Evolutionary conservation across 2,797 vertebrate species (phyloP).

Genomic region (Diglossa cyanea): DNA sequence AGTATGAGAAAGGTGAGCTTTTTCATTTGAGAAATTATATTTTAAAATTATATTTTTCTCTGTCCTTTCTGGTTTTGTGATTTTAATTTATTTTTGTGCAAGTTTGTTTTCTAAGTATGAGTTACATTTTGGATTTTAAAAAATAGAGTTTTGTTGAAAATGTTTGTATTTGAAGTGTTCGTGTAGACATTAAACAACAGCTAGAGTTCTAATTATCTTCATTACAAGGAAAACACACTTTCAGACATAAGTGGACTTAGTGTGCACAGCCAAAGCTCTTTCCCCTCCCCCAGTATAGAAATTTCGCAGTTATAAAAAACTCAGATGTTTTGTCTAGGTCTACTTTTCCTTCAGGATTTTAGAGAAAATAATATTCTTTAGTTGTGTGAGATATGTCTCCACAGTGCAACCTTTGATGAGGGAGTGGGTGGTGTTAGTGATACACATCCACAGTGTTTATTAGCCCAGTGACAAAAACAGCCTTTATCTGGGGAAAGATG

Average conservation of each 20-base stretch:
- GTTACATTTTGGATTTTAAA: background rate
- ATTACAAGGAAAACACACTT: background rate
- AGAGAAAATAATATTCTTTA: conserved; percentile 3
- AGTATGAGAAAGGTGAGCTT: background rate
- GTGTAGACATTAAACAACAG: background rate
- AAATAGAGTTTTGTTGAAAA: background rate
- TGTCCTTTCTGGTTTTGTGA: background rate
- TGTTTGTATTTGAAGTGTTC: background rate
- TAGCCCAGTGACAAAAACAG: background rate
- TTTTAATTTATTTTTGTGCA: background rate
- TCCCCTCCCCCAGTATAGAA: background rate
- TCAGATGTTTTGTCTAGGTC: conserved; percentile 49
- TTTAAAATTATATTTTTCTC: background rate
- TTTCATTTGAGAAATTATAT: background rate
- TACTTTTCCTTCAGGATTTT: conserved; percentile 28
- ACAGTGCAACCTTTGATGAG: background rate
- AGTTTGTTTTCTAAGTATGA: background rate
- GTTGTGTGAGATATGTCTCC: background rate
- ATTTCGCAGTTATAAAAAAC: conserved; percentile 24
- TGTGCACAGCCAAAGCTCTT: background rate
- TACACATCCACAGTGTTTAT: background rate
- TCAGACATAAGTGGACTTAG: background rate
- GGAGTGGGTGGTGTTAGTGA: background rate
- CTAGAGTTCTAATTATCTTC: background rate
- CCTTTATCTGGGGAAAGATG: background rate